Evolutionary conservation across 1,140 invertebrate species (phyloP).

Genomic region (Trichogramma pretiosum): DNA sequence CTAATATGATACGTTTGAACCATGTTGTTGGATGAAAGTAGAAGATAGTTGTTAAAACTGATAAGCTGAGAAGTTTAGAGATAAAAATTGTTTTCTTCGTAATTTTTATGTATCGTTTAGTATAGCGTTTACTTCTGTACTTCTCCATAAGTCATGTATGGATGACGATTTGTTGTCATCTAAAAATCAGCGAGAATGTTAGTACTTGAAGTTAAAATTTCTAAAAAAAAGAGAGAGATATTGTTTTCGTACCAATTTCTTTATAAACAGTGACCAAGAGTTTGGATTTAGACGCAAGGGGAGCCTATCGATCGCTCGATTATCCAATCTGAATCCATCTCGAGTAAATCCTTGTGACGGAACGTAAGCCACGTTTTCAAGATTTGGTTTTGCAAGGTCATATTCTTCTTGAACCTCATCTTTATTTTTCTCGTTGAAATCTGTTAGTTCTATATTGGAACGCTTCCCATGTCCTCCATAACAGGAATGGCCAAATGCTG

Average conservation of each 20-base stretch:
- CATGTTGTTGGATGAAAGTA: background rate
- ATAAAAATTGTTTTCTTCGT: background rate
- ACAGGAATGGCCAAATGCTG: conserved; percentile 57
- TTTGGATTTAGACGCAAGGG: conserved; percentile 35
- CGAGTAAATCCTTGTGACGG: conserved; percentile 34
- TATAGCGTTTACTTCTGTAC: background rate
- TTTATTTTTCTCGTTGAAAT: conserved; percentile 17
- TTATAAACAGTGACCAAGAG: conserved; percentile 33
- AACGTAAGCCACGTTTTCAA: conserved; percentile 7
- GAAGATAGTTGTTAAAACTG: background rate
- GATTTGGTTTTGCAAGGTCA: conserved; percentile 6
- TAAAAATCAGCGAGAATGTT: conserved; percentile 4
- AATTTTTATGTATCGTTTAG: background rate
- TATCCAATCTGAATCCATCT: conserved; percentile 33
- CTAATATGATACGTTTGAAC: background rate
- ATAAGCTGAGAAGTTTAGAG: background rate
- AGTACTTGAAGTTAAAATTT: background rate
- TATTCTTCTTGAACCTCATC: conserved; percentile 24
- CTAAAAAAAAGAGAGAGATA: background rate
- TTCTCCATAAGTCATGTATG: background rate
- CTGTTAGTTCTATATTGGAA: conserved; percentile 36
- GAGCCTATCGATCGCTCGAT: conserved; percentile 31
- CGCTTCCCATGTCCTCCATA: conserved; percentile 59
- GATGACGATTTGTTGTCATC: background rate
- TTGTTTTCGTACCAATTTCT: conserved; percentile 32